A percentile compares a stretch with the other conserved stretches of the same genome.
Conservation (phyloP, 2,888 invertebrate species). For the Plutella xylostella region DNA sequence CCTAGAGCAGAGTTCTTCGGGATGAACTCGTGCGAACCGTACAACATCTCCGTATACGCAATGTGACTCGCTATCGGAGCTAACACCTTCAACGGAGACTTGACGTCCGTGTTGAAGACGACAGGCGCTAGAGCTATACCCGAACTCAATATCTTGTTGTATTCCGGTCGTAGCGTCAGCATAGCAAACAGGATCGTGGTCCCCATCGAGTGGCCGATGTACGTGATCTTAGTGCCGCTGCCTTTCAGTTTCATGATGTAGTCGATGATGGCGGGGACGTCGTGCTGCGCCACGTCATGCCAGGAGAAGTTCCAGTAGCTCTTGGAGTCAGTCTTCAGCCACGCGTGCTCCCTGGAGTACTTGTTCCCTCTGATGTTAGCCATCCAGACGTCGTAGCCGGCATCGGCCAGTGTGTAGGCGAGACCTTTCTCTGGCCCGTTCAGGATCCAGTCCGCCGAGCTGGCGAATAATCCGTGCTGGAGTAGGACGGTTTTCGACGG, state of each 20-base stretch:
- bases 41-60: slow-evolving; percentile 69
- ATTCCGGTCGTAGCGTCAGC: slow-evolving; percentile 74
- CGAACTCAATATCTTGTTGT: slow-evolving; percentile 72
- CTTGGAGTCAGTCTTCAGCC: slow-evolving; percentile 62
- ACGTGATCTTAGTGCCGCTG: slow-evolving; percentile 57
- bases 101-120: slow-evolving; percentile 73
- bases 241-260: slow-evolving; percentile 56
- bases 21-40: slow-evolving; percentile 79
- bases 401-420: slow-evolving; percentile 76
- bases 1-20: slow-evolving; percentile 73
- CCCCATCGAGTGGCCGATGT: slow-evolving; percentile 94
- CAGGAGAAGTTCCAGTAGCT: slow-evolving; percentile 83
- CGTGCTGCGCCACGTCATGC: slow-evolving; percentile 89
- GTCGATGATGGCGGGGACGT: slow-evolving; percentile 88
- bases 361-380: slow-evolving; percentile 86
- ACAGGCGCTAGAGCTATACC: slow-evolving; percentile 79
- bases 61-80: slow-evolving; percentile 73
- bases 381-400: slow-evolving; percentile 85
- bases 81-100: slow-evolving; percentile 74
- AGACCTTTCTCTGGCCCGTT: slow-evolving; percentile 73
- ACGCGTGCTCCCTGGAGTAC: slow-evolving; percentile 75
- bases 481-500: slow-evolving; percentile 67
- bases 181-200: slow-evolving; percentile 81
- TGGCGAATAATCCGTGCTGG: slow-evolving; percentile 85
- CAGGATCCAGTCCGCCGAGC: slow-evolving; percentile 83